Base-by-base conservation (phyloP, 2,113 vertebrate genomes). In the Cichladusa arquata region DNA sequence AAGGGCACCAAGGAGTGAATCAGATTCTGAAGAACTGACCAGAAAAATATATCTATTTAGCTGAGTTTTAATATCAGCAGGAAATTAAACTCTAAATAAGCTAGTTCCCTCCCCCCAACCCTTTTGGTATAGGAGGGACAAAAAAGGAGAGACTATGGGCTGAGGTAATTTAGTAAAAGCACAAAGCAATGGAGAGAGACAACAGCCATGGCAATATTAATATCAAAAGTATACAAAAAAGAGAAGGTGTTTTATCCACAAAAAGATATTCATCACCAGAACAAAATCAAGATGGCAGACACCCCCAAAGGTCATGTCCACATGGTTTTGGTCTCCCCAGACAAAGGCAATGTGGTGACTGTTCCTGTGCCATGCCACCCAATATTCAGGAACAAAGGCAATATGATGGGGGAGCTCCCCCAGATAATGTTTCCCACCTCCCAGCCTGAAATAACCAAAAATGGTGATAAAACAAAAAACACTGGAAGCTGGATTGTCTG, bases 261-360 rank as follows among this genome's bases (percentile, higher is more conserved):
- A 34, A 29, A 51, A 14, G 16, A 29, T 51, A 42, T 29, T 82
- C 31, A 42, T 19, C 25, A 82, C 31, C 45, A 31, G 45, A 51
- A 6, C 19, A 42, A 34, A 60, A 42, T 0, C 12, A 42, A 70
- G 66, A 42, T 10, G 12, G 15, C 15, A 29, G 36, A 42, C 9
- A 42, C 9, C 2, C 3, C 24, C 24, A 45, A 42, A 60, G 8
- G 29, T 50, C 3, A 0, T 29, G 54, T 34, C 29, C 0, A 0
- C 0, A 0, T 70, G 54, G 19, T 15, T 50, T 50, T 70, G 54
- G 15, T 15, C 34, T 50, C 36, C 34, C 31, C 25, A 29, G 45
- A 42, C 8, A 42, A 42, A 42, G 24, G 9, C 45, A 34, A 9
- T 29, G 23, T 51, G 31, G 15, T 60, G 54, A 24, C 53, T 29